Conservation (phyloP, 2,113 vertebrate species). For the Neolamprologus hecqui region DNA sequence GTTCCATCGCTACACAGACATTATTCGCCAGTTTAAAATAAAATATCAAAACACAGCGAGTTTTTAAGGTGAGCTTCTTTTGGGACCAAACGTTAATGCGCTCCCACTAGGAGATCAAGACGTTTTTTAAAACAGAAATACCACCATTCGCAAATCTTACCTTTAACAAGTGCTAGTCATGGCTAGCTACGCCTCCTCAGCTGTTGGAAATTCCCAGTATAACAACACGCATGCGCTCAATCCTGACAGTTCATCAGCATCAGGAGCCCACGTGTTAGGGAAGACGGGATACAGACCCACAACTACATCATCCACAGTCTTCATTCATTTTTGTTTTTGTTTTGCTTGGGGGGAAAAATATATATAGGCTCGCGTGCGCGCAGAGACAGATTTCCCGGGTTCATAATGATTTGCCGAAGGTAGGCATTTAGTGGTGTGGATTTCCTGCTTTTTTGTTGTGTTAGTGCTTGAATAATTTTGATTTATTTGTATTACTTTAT, state of each 20-base stretch:
- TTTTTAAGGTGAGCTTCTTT: accelerated
- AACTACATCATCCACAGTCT: not conserved
- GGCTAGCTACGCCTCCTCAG: constrained; percentile 62
- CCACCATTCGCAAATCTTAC: constrained; percentile 49
- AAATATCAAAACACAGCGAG: not conserved
- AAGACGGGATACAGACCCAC: not conserved
- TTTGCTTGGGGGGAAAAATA: accelerated
- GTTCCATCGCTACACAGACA: not conserved
- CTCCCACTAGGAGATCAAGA: not conserved
- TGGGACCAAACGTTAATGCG: not conserved
- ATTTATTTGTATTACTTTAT: not conserved
- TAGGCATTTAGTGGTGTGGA: not conserved
- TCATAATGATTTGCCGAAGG: not conserved
- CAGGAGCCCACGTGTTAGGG: constrained; percentile 42
- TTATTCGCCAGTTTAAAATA: not conserved
- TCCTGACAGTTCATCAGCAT: constrained; percentile 36
- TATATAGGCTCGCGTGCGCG: not conserved
- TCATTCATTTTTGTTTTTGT: not conserved
- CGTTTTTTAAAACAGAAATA: not conserved
- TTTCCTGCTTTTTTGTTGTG: not conserved
- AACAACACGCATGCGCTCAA: constrained; percentile 56
- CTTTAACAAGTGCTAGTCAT: constrained; percentile 56
- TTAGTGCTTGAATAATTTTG: not conserved
- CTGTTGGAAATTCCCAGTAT: constrained; percentile 67
- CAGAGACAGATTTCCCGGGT: not conserved